phyloP scores from a whole-genome alignment of 1,140 invertebrate genomes.

The Trichomalopsis sarcophagae region DNA sequence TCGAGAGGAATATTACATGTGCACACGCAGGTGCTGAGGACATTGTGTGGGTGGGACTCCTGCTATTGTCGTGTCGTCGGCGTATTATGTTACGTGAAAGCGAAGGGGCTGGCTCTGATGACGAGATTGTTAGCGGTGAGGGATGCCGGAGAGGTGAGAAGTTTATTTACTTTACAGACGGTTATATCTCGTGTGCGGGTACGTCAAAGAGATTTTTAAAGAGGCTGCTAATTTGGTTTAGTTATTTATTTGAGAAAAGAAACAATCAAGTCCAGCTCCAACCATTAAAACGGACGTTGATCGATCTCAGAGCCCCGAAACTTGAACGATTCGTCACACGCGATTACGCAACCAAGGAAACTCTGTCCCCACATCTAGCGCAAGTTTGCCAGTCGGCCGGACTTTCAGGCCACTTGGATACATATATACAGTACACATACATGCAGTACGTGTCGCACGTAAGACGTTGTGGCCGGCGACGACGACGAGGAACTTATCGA shows the following conservation, averaged over 20 bases:
- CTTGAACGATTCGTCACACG: not conserved
- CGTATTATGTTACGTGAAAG: too few relatives aligned
- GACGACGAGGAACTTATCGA: slow-evolving; percentile 5
- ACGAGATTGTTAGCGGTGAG: too few relatives aligned
- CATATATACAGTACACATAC: not conserved
- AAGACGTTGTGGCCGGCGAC: not conserved
- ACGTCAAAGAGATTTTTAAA: too few relatives aligned
- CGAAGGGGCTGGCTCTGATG: too few relatives aligned
- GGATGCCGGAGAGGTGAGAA: too few relatives aligned
- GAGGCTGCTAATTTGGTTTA: too few relatives aligned
- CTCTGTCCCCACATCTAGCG: not conserved
- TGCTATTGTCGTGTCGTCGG: not conserved
- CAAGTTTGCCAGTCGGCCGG: slow-evolving; percentile 22
- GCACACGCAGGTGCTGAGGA: not conserved
- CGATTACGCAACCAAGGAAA: slow-evolving; percentile 30
- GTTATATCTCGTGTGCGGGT: not conserved
- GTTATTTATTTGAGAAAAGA: too few relatives aligned
- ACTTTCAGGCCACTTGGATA: slow-evolving; percentile 2
- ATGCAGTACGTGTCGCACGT: not conserved
- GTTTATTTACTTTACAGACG: not conserved
- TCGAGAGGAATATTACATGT: not conserved
- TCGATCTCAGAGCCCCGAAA: not conserved
- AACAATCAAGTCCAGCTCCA: not conserved
- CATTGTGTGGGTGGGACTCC: too few relatives aligned
- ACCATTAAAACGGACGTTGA: not conserved